Conservation (phyloP, 2,113 vertebrate species). For the Forbesichthys papilliferus region DNA sequence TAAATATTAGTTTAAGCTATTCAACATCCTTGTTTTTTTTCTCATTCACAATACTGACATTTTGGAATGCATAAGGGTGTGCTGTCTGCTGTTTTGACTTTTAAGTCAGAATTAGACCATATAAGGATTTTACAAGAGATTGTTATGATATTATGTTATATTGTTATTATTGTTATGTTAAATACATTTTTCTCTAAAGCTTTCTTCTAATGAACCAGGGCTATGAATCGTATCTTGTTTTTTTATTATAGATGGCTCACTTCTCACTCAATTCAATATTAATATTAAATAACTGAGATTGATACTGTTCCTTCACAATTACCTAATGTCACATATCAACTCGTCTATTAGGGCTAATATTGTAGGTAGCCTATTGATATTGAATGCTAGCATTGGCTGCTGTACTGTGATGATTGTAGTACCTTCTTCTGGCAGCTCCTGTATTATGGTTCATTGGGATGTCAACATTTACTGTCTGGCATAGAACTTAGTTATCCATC, state of each 20-base stretch:
- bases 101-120: no score
- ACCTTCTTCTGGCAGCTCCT: conserved; percentile 45
- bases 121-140: no score
- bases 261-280: no score
- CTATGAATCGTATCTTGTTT: not conserved
- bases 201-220: not conserved
- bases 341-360: conserved; percentile 27
- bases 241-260: not conserved
- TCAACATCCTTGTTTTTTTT: no score
- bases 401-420: conserved; percentile 31
- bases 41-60: no score
- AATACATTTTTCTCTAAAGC: not conserved
- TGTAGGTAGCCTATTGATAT: conserved; percentile 21
- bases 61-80: no score
- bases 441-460: conserved; percentile 53
- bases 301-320: conserved; percentile 12
- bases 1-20: no score
- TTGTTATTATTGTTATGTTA: no score
- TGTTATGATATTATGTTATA: not conserved
- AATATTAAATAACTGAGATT: not conserved
- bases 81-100: no score
- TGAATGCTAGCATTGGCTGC: conserved; percentile 39
- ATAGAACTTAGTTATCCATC: conserved; percentile 42
- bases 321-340: conserved; percentile 34
- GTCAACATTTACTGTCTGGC: conserved; percentile 58